Conservation (phyloP, 1,140 invertebrate species). For the Pachyrhynchus sulphureomaculatus region DNA sequence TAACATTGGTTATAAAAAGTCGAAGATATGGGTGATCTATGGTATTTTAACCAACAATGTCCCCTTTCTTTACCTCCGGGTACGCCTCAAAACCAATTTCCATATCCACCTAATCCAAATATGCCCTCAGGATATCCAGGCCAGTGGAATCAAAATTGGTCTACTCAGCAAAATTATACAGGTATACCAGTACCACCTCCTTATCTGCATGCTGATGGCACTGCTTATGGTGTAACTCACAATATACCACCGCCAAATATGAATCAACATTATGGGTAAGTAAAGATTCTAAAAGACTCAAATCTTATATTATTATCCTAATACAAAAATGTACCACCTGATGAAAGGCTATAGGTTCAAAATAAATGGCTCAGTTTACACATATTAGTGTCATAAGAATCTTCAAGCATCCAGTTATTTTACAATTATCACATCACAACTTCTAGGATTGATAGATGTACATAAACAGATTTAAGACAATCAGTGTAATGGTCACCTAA, state of each 20-base stretch:
- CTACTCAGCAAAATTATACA: not conserved
- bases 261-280: not conserved
- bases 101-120: not conserved
- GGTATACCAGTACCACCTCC: not conserved
- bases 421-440: too few species aligned
- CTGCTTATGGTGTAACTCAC: not conserved
- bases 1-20: too few species aligned
- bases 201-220: not conserved
- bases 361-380: too few species aligned
- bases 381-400: too few species aligned
- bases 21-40: not conserved
- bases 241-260: not conserved
- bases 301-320: too few species aligned
- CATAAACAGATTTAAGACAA: too few species aligned
- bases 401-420: too few species aligned
- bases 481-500: too few species aligned
- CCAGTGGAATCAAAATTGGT: constrained; percentile 9
- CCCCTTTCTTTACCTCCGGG: not conserved
- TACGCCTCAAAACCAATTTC: not conserved
- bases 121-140: not conserved
- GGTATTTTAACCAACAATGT: not conserved
- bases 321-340: too few species aligned
- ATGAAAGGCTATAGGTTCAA: too few species aligned
- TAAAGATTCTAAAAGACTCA: too few species aligned
- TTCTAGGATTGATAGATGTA: too few species aligned